Percentiles rank a stretch among this genome's conserved stretches.
These are phyloP conservation scores for Dermochelys coriacea DNA, from an alignment of 2,797 vertebrate species.

Conservation along the genomic window DNA sequence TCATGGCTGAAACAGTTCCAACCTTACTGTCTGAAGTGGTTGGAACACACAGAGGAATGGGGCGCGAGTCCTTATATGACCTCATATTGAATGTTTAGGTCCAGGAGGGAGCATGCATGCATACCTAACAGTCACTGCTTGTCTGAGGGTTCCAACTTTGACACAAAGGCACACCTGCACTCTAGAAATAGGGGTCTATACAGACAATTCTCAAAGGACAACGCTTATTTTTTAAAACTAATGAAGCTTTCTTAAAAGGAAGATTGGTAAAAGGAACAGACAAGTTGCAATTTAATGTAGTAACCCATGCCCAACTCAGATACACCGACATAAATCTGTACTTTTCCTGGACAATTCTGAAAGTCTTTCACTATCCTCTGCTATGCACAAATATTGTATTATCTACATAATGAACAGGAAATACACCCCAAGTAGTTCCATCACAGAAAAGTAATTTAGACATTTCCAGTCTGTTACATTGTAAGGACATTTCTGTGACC, in stretches of 20 bases:
- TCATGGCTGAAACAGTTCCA: not conserved
- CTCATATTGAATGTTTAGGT: not conserved
- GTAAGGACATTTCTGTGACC: conserved; percentile 72
- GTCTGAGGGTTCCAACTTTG: conserved; percentile 1
- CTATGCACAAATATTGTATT: conserved; percentile 75
- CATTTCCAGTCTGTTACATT: conserved; percentile 51
- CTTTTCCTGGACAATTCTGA: conserved; percentile 74
- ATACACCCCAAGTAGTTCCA: conserved; percentile 75
- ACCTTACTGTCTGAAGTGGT: conserved; percentile 27
- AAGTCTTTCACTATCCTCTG: conserved; percentile 72
- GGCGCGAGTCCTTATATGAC: rapidly evolving
- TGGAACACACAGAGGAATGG: conserved; percentile 16
- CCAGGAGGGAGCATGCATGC: not conserved
- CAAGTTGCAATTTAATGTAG: not conserved
- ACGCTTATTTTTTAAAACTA: not conserved
- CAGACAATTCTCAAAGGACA: not conserved
- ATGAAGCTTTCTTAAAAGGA: not conserved
- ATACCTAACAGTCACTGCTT: conserved; percentile 15
- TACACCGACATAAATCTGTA: conserved; percentile 74
- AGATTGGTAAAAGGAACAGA: conserved; percentile 10
- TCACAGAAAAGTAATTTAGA: conserved; percentile 72
- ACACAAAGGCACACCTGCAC: not conserved
- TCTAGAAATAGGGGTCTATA: conserved; percentile 4
- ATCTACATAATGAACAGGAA: conserved; percentile 74
- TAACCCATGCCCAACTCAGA: conserved; percentile 71